phyloP scores from a whole-genome alignment of 2,888 invertebrate species.

The Nematopogon swammerdamellus region DNA sequence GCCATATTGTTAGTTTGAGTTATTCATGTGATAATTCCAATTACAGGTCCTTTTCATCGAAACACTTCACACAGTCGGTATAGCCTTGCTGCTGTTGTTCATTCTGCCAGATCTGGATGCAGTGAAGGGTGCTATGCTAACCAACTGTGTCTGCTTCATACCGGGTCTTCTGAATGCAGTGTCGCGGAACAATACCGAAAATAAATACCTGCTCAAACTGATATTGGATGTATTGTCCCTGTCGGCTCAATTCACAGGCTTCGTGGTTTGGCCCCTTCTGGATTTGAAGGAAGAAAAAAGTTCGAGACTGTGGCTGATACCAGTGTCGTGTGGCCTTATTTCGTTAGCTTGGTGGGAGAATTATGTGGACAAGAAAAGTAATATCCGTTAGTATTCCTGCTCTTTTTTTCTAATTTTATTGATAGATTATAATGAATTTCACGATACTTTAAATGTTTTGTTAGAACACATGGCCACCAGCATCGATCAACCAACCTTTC shows the following conservation, averaged over 20 bases:
- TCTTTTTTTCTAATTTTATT: constrained; percentile 3
- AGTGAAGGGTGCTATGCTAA: constrained; percentile 78
- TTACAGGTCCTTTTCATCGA: constrained; percentile 67
- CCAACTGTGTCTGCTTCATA: constrained; percentile 78
- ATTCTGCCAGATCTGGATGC: constrained; percentile 80
- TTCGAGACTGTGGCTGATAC: constrained; percentile 58
- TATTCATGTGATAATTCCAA: too few relatives aligned
- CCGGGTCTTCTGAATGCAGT: constrained; percentile 72
- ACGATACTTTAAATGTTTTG: constrained; percentile 3
- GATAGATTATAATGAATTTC: constrained; percentile 2
- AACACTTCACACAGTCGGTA: constrained; percentile 72
- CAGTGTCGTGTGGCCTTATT: constrained; percentile 62
- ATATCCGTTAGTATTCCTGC: background rate
- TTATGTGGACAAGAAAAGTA: constrained; percentile 52
- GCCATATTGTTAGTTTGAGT: too few relatives aligned
- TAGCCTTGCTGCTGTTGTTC: constrained; percentile 70
- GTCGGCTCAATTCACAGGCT: constrained; percentile 62
- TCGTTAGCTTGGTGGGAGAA: constrained; percentile 87
- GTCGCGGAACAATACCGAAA: constrained; percentile 30
- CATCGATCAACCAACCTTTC: too few relatives aligned
- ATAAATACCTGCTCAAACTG: constrained; percentile 32
- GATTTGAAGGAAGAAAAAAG: too few relatives aligned
- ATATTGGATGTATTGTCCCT: constrained; percentile 59
- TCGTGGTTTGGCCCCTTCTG: constrained; percentile 66
- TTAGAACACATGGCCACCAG: background rate